Conservation (phyloP, 2,113 vertebrate species). For the Sylvicapra grimmia region DNA sequence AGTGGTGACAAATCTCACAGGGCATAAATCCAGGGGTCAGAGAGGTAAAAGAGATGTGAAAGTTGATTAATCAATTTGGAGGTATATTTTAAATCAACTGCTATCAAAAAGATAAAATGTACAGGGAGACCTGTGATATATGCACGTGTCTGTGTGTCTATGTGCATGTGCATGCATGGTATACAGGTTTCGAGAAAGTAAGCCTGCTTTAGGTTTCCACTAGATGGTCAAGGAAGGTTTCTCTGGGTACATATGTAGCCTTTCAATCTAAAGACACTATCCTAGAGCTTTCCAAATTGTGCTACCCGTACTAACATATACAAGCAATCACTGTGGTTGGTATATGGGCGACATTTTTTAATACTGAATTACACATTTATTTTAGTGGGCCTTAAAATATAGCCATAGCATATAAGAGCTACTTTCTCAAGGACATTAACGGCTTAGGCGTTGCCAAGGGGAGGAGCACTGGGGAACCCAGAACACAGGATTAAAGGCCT, state of each 20-base stretch:
- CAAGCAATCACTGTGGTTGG: not conserved
- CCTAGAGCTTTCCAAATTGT: not conserved
- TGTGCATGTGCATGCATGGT: not conserved
- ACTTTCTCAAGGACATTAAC: not conserved
- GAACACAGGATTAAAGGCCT: not conserved
- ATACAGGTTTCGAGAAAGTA: not conserved
- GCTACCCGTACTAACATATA: not conserved
- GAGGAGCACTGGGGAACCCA: rapidly evolving
- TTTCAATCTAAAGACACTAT: not conserved
- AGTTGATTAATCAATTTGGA: not conserved
- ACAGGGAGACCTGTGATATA: not conserved
- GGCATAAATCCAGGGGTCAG: not conserved
- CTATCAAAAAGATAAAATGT: not conserved
- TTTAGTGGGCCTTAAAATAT: not conserved
- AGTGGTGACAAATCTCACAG: not conserved
- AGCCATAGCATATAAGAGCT: not conserved
- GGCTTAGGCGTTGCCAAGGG: not conserved
- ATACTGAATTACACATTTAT: not conserved
- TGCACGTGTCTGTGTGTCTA: not conserved
- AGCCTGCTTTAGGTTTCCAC: not conserved
- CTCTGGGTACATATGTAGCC: not conserved
- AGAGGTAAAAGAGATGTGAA: not conserved
- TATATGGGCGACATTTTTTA: not conserved
- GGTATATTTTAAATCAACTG: not conserved
- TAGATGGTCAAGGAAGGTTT: not conserved